Conservation (phyloP, 2,113 vertebrate species). For the Callipepla californica region DNA sequence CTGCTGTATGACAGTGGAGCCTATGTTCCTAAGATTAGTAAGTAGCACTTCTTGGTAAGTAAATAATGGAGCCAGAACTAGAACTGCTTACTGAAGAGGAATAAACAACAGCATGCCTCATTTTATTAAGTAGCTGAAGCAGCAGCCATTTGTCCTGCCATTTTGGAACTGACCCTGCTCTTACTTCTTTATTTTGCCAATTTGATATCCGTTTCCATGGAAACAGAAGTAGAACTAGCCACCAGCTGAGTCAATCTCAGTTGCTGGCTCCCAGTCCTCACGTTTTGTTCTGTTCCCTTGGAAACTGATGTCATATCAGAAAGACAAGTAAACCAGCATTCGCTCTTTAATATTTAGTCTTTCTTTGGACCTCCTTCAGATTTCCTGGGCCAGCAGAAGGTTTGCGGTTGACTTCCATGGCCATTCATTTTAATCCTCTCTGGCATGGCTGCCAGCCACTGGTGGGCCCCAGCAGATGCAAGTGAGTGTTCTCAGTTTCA, state of each 20-base stretch:
- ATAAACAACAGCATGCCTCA: not conserved
- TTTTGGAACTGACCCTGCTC: slow-evolving; percentile 58
- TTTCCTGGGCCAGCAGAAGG: not conserved
- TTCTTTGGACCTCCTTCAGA: not conserved
- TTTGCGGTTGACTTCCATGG: slow-evolving; percentile 9
- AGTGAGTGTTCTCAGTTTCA: slow-evolving; percentile 43
- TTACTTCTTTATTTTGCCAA: slow-evolving; percentile 59
- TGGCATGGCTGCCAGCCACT: not conserved
- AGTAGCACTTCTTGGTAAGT: not conserved
- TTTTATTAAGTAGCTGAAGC: slow-evolving; percentile 18
- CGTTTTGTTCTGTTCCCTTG: slow-evolving; percentile 69
- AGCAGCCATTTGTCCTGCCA: slow-evolving; percentile 23
- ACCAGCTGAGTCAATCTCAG: slow-evolving; percentile 76
- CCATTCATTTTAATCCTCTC: not conserved
- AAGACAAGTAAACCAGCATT: slow-evolving; percentile 53
- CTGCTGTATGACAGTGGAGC: accelerated
- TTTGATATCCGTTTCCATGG: slow-evolving; percentile 71
- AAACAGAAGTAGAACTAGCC: slow-evolving; percentile 67
- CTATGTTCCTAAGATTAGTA: not conserved
- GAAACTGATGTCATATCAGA: slow-evolving; percentile 66
- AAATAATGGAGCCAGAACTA: not conserved
- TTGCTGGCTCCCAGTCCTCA: slow-evolving; percentile 67
- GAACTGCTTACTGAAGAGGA: not conserved
- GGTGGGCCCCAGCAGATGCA: slow-evolving; percentile 21
- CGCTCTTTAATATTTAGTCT: slow-evolving; percentile 30